Conservation (phyloP, 1,140 invertebrate genomes). For the Zaprionus kolodkinae region DNA sequence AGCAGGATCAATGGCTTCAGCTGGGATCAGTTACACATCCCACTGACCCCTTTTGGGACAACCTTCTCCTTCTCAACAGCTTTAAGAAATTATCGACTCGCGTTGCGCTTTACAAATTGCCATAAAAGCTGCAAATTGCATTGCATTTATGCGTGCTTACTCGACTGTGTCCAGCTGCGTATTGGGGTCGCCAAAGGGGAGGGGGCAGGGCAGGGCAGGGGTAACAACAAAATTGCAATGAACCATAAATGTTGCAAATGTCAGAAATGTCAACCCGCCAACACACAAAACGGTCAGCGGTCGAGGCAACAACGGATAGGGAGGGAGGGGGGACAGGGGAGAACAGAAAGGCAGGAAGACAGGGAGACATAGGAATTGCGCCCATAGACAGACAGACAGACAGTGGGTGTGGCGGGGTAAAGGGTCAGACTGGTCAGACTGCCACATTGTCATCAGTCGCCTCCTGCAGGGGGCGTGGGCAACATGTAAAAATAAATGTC, state of each 20-base stretch:
- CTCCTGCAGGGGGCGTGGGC: too few species aligned
- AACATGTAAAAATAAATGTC: slow-evolving; percentile 72
- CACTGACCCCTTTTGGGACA: background rate
- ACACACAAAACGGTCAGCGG: slow-evolving; percentile 55
- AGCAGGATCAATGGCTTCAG: slow-evolving; percentile 20
- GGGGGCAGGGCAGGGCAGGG: background rate
- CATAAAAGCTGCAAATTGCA: slow-evolving; percentile 63
- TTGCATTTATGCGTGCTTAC: slow-evolving; percentile 49
- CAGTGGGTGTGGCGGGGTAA: slow-evolving; percentile 5
- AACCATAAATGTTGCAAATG: slow-evolving; percentile 78
- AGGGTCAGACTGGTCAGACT: slow-evolving; percentile 23
- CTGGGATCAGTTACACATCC: background rate
- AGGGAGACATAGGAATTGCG: background rate
- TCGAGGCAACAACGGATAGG: slow-evolving; percentile 33
- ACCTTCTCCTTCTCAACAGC: background rate
- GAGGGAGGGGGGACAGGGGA: too few species aligned
- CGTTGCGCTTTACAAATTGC: slow-evolving; percentile 46
- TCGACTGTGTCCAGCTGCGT: slow-evolving; percentile 10
- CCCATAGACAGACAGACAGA: background rate
- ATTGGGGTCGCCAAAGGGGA: slow-evolving; percentile 21
- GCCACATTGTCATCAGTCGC: slow-evolving; percentile 50
- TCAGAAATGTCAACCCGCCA: slow-evolving; percentile 78
- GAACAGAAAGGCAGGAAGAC: too few species aligned
- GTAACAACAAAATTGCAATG: slow-evolving; percentile 59
- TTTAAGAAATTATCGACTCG: slow-evolving; percentile 37